A percentile compares a stretch with the other conserved stretches of the same genome.
Conservation (phyloP, 2,113 vertebrate genomes). For the Dicentrarchus labrax region DNA sequence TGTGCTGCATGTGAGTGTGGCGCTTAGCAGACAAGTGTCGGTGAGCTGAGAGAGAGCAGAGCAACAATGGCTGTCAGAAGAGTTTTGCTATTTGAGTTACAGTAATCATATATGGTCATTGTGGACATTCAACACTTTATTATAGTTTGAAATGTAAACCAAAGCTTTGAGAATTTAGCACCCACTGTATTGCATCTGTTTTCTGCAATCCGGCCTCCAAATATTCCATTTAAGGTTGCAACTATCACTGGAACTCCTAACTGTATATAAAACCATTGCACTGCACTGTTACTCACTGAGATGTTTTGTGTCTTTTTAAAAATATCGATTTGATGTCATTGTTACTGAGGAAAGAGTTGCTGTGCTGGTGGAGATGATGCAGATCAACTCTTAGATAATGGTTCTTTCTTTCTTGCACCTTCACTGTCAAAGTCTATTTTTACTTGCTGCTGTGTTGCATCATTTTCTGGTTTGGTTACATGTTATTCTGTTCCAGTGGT, state of each 20-base stretch:
- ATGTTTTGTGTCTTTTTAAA: conserved; percentile 21
- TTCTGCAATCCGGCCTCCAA: conserved; percentile 28
- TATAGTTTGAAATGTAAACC: conserved; percentile 72
- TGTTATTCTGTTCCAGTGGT: not conserved
- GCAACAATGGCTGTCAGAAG: conserved; percentile 28
- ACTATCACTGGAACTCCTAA: not conserved
- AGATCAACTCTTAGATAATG: conserved; percentile 36
- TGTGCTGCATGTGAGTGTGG: conserved; percentile 19
- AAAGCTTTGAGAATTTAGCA: conserved; percentile 13
- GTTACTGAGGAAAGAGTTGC: not conserved
- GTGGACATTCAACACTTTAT: conserved; percentile 61
- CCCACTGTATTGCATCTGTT: conserved; percentile 6
- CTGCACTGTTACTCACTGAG: not conserved
- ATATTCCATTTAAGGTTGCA: conserved; percentile 66
- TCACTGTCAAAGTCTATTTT: conserved; percentile 32
- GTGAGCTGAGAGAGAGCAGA: conserved; percentile 66
- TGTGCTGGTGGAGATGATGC: conserved; percentile 16
- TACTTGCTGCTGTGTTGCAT: conserved; percentile 41
- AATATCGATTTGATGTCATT: conserved; percentile 8
- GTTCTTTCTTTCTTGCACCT: conserved; percentile 9
- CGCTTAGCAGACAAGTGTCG: conserved; percentile 29
- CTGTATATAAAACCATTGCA: not conserved
- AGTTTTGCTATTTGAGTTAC: conserved; percentile 41
- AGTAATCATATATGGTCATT: conserved; percentile 69
- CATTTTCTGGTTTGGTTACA: conserved; percentile 37